Conservation (phyloP, 2,888 invertebrate genomes). For the Didymodactylos carnosus region DNA sequence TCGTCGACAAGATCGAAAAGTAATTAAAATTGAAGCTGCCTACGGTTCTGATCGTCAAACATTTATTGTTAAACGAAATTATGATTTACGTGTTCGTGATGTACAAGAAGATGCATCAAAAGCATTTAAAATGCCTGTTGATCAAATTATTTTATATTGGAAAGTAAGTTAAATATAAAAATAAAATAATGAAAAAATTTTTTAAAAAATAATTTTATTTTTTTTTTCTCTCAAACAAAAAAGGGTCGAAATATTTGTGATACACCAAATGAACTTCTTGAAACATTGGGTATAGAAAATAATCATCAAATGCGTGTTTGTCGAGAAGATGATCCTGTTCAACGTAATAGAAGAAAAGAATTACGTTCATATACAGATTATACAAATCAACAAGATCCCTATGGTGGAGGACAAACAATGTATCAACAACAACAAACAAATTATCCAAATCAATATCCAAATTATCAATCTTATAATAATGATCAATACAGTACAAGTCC, state of each 20-base stretch:
- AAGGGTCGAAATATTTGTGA: conserved; percentile 11
- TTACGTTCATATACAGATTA: not conserved
- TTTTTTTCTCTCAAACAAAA: not conserved
- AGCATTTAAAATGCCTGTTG: conserved; percentile 9
- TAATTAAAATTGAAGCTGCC: conserved; percentile 12
- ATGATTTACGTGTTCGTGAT: conserved; percentile 8
- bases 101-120: conserved; percentile 9
- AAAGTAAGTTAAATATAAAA: not conserved
- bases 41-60: conserved; percentile 11
- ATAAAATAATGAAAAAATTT: too few relatives aligned
- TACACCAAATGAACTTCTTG: conserved; percentile 5
- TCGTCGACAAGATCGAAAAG: conserved; percentile 14
- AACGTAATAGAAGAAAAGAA: conserved; percentile 1
- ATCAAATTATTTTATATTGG: conserved; percentile 5
- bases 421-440: not conserved
- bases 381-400: not conserved
- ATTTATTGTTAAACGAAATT: conserved; percentile 2
- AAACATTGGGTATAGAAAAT: conserved; percentile 9
- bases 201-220: not conserved
- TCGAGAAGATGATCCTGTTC: conserved; percentile 1
- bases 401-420: not conserved
- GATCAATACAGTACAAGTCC: not conserved
- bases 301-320: conserved; percentile 13
- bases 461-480: not conserved
- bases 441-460: not conserved